Conservation (phyloP, 2,888 invertebrate species). For the Sussaba pulchella region DNA sequence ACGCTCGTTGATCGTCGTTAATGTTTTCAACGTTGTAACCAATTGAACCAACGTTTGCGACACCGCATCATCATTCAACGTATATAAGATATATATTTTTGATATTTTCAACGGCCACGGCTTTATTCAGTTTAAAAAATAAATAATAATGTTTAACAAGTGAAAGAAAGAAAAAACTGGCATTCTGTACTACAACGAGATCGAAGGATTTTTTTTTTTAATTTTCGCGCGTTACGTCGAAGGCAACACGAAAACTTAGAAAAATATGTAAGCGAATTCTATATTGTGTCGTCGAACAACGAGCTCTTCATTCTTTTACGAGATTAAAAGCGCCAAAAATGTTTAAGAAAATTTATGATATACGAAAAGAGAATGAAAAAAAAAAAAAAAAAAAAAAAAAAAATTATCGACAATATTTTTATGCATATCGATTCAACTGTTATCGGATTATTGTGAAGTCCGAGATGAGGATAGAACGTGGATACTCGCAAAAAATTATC, state of each 20-base stretch:
- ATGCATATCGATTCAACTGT: constrained; percentile 1
- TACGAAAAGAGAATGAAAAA: too few species aligned
- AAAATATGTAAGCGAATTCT: constrained; percentile 2
- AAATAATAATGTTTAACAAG: neutral
- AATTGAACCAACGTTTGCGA: neutral
- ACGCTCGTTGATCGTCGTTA: constrained; percentile 21
- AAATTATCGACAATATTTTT: constrained; percentile 5
- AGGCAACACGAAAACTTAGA: neutral
- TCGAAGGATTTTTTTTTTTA: neutral
- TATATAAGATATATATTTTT: neutral
- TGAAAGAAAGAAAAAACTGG: neutral
- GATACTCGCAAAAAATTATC: constrained; percentile 1
- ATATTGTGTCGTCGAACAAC: constrained; percentile 6
- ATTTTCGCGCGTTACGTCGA: neutral
- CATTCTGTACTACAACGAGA: constrained; percentile 22
- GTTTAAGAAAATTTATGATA: neutral
- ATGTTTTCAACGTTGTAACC: neutral
- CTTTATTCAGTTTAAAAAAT: constrained; percentile 4
- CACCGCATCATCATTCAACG: neutral
- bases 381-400: neutral
- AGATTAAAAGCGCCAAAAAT: neutral
- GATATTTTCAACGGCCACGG: neutral
- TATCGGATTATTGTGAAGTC: constrained; percentile 3
- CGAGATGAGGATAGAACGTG: neutral
- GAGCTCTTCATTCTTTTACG: neutral